Evolutionary conservation across 2,797 vertebrate species (phyloP).

Genomic region (Peromyscus attwateri): DNA sequence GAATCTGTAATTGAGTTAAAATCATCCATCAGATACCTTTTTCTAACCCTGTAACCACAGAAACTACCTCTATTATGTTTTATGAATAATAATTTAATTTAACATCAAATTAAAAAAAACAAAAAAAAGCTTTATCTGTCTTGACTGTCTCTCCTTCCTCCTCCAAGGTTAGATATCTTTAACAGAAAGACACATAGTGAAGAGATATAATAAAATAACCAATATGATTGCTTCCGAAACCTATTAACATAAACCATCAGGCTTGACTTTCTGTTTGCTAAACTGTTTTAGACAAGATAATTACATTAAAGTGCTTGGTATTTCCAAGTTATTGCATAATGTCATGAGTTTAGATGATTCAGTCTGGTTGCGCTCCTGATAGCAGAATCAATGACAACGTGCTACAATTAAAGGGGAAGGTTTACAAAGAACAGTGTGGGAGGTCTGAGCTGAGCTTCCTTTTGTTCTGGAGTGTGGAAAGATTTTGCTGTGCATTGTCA

Average conservation of each 20-base stretch:
- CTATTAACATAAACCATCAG: constrained; percentile 69
- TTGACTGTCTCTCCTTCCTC: constrained; percentile 14
- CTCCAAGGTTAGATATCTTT: constrained; percentile 14
- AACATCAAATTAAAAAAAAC: constrained; percentile 26
- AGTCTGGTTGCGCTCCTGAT: constrained; percentile 61
- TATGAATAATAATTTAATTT: constrained; percentile 44
- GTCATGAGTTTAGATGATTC: constrained; percentile 69
- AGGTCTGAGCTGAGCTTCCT: constrained; percentile 29
- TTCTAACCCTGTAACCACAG: neutral
- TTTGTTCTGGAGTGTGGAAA: constrained; percentile 27
- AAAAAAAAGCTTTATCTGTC: constrained; percentile 32
- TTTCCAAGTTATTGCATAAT: constrained; percentile 77
- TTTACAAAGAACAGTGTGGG: constrained; percentile 61
- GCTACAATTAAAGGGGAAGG: constrained; percentile 62
- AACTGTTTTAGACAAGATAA: constrained; percentile 80
- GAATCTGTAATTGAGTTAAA: constrained; percentile 42
- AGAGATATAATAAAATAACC: constrained; percentile 71
- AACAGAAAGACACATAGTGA: constrained; percentile 36
- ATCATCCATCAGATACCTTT: neutral
- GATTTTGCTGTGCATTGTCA: neutral
- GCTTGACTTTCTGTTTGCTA: constrained; percentile 78
- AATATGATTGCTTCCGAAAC: constrained; percentile 53
- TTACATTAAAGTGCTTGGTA: constrained; percentile 73
- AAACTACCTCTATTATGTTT: constrained; percentile 31
- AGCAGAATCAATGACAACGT: constrained; percentile 66